Conservation (phyloP, 2,797 vertebrate genomes). For the Hyperoplus immaculatus region DNA sequence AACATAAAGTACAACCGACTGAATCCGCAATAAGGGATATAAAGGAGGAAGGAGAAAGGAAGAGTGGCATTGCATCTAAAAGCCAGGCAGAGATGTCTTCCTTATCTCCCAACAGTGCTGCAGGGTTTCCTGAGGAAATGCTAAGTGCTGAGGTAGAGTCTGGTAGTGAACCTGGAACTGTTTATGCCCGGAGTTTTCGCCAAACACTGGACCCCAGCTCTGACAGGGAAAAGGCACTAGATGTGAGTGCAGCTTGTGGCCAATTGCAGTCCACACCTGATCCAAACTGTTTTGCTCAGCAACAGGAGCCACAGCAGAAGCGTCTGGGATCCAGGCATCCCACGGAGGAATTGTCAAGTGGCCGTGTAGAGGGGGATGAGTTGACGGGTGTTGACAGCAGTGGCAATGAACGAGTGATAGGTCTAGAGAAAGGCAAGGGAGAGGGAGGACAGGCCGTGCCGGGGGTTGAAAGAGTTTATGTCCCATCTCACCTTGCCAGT, state of each 20-base stretch:
- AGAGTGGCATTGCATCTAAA: conserved; percentile 28
- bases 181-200: conserved; percentile 46
- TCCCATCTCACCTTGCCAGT: conserved; percentile 21
- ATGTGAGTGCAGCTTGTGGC: conserved; percentile 46
- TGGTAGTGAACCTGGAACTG: conserved; percentile 36
- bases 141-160: conserved; percentile 35
- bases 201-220: conserved; percentile 50
- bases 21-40: conserved; percentile 44
- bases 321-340: conserved; percentile 48
- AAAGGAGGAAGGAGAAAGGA: conserved; percentile 42
- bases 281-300: conserved; percentile 72
- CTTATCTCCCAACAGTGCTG: conserved; percentile 28
- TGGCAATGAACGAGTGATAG: conserved; percentile 17
- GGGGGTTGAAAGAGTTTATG: conserved; percentile 28
- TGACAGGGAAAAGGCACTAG: conserved; percentile 28
- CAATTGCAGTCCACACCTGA: conserved; percentile 56
- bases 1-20: conserved; percentile 35
- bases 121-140: conserved; percentile 31
- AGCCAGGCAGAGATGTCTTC: conserved; percentile 23
- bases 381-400: conserved; percentile 43
- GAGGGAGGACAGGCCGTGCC: conserved; percentile 27
- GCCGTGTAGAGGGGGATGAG: conserved; percentile 39
- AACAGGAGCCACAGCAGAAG: conserved; percentile 63
- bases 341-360: conserved; percentile 62
- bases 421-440: conserved; percentile 18